Evolutionary conservation across 2,113 vertebrate species (phyloP), one percentile per base, ranked within the genome.

Genomic region (Leiothrix lutea): DNA sequence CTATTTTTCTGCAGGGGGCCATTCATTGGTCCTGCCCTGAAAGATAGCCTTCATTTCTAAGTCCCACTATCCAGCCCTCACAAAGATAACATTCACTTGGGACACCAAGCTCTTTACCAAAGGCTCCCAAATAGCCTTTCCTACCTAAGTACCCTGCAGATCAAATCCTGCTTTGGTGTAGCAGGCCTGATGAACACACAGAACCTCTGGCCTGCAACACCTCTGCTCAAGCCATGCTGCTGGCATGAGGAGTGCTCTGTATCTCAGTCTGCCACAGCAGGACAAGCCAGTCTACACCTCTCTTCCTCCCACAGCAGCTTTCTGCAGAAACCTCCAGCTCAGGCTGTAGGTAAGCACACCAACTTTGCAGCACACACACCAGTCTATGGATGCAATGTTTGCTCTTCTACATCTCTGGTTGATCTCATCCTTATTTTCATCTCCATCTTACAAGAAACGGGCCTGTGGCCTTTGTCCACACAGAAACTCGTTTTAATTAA

Each of bases 341-440:
- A 72, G 22, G 16, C 25, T 72, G 19, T 5, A 71, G 54, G 31
- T 8, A 38, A 89, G 23, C 38, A 71, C 16, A 26, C 5, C 84
- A 57, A 17, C 21, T 47, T 26, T 51, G n/a, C 42, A 67, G 54
- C 35, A 69, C 29, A 33, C 24, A 28, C 28, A 33, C 8, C 2
- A 3, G 4, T 16, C 45, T 24, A 9, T 3, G 19, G 26, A 93
- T 69, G 62, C 1, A 2, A 5, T 1, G 3, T 31, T 57, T 51
- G 22, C 6, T 60, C 48, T 62, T 86, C 21, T 47, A 15, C 12
- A 33, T 77, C 45, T 35, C 53, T 77, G 17, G 22, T 66, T 25
- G 3, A 40, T 86, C 44, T 48, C n/a, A 66, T 12, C 14, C 25
- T 50, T 70, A 45, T 35, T 31, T 66, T 56, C 15, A 77, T 22